Conservation (phyloP, 2,797 vertebrate species). For the Melanogrammus aeglefinus region DNA sequence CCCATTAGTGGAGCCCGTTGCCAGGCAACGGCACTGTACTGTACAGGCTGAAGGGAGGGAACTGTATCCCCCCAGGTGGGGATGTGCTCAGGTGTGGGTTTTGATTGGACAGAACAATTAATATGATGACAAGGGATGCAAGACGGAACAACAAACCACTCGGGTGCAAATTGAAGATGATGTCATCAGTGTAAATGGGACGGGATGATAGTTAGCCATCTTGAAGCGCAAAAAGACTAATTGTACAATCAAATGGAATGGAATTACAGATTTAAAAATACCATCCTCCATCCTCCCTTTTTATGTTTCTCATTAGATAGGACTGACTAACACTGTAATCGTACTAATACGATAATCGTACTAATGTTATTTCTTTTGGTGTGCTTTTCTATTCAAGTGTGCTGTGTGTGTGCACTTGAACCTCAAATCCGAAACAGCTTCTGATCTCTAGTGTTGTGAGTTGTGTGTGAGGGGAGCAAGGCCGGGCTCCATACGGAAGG, state of each 20-base stretch:
- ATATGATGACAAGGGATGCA: neutral
- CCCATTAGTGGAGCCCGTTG: constrained; percentile 37
- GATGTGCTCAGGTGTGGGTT: constrained; percentile 34
- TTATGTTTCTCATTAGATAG: neutral
- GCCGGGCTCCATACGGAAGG: constrained; percentile 25
- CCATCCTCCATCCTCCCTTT: neutral
- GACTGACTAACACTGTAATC: neutral
- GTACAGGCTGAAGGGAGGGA: constrained; percentile 14
- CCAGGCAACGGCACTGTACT: constrained; percentile 30
- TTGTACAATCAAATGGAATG: neutral
- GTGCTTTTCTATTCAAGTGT: neutral
- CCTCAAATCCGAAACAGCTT: neutral
- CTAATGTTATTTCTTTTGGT: neutral
- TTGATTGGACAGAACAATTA: neutral
- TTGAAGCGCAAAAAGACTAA: neutral
- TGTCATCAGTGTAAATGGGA: neutral
- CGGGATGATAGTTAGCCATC: neutral
- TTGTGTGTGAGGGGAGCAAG: neutral
- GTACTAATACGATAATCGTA: neutral
- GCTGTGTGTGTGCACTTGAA: neutral
- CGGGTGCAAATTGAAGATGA: neutral
- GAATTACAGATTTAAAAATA: neutral
- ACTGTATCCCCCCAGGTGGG: constrained; percentile 24
- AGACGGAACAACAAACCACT: neutral
- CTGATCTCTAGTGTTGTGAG: neutral